Base-by-base conservation (phyloP, 2,797 vertebrate species). In the Lycodopsis pacificus region DNA sequence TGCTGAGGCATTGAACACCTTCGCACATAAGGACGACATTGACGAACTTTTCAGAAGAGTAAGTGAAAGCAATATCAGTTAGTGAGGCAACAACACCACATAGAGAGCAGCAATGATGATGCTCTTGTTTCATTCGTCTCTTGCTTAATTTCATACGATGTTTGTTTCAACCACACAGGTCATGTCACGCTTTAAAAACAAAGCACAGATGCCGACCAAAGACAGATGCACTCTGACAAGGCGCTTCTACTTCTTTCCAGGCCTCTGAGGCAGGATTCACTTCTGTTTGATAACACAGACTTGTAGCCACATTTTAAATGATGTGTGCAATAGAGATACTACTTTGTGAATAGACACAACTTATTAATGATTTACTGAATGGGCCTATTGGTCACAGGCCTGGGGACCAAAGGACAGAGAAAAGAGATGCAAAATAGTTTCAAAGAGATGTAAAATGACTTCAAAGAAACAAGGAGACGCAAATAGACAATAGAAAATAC, bases 21-120 rank as follows among this genome's bases (percentile, higher is more conserved):
- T 0, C 1, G 81, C 92, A 10, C 22, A 54, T 7, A 0, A 61
- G 10, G 67, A 92, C 7, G n/a, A 95, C 66, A 78, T 95, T 5
- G 80, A 90, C 0, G 93, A 94, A 17, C 88, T 96, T 32, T 95
- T 94, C 79, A 80, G 53, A 73, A 92, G 81, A 80, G 94, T 89
- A 86, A 67, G 30, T 46, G 11, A 58, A 68, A 58, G 42, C n/a
- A 53, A 20, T 2, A 8, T 56, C 9, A 32, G 20, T 58, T 12
- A 20, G 13, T 22, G 19, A 57, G 3, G 14, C 6, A 46, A n/a
- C 19, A 27, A 17, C 49, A 30, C 7, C 17, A 44, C 10, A 34
- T 22, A 53, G 12, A 1, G 30, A 57, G 42, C 14, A 27, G 44
- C n/a, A 25, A 42, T 17, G 20, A 49, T 17, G 15, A 15, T 5